Conservation (phyloP, 1,140 invertebrate species). For the Ostrea denselamellosa region DNA sequence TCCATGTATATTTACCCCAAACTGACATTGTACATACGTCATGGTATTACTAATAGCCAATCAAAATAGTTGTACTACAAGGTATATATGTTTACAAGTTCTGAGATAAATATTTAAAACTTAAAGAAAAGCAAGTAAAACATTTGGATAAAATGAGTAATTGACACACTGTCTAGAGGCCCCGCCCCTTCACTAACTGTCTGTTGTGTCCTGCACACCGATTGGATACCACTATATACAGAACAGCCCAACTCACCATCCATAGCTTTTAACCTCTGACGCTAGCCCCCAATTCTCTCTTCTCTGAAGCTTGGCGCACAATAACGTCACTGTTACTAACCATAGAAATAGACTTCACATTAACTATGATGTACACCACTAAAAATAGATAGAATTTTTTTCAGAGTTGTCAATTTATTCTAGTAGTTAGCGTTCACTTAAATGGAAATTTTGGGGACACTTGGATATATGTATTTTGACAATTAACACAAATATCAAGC, state of each 20-base stretch:
- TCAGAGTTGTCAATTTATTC: background rate
- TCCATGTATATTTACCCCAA: no score
- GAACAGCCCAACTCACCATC: conserved; percentile 29
- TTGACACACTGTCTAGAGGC: conserved; percentile 26
- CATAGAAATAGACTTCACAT: conserved; percentile 3
- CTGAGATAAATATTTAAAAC: no score
- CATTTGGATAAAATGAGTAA: background rate
- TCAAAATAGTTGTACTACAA: no score
- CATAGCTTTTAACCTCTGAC: conserved; percentile 37
- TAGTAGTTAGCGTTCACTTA: background rate
- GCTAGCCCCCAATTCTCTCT: conserved; percentile 12
- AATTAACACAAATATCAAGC: background rate
- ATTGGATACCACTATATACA: conserved; percentile 28
- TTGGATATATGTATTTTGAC: conserved; percentile 6
- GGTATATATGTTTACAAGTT: no score
- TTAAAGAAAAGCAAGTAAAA: background rate
- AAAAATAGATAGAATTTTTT: background rate
- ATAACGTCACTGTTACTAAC: conserved; percentile 37
- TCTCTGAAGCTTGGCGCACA: conserved; percentile 34
- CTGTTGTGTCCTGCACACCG: conserved; percentile 33
- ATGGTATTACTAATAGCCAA: no score
- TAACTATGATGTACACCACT: background rate
- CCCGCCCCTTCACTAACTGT: conserved; percentile 20
- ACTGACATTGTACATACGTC: no score
- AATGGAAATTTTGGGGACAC: background rate